Base-by-base conservation (phyloP, 1,140 invertebrate genomes). In the Drosophila arizonae region DNA sequence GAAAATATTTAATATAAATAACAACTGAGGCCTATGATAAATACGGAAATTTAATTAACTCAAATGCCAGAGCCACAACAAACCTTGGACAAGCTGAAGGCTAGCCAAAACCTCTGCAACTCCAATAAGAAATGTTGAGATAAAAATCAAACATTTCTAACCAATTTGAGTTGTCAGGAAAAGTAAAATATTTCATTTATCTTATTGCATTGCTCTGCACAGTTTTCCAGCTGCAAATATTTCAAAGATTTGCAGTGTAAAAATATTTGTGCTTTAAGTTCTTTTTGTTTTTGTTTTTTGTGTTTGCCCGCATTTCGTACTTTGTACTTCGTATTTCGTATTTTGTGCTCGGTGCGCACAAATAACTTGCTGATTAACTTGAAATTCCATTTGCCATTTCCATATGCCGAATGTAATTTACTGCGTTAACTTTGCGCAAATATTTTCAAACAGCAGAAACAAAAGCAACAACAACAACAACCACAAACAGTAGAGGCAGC, bases 301-400 rank as follows among this genome's bases (percentile, higher is more conserved):
- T 30, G 11, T 46, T 15, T 17, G 26, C 41, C 61, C 61, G 61
- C 52, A 71, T 71, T 57, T 15, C 21, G 43, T 11, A 39, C 2
- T 39, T 13, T 0, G 36, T 11, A 11, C 11, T 39, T 33, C 21
- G 36, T 11, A 39, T 39, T 39, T 39, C 3, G 36, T 11, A 11
- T 39, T 13, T 33, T 64, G 50, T 39, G 11, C 13, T 51, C 33
- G 33, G 43, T 15, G 15, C 26, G 15, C 17, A 24, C 41, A 73
- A 68, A 55, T 73, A 72, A 72, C 64, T 73, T 55, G 65, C 71
- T 73, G 71, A 73, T 73, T 73, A 73, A 73, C 57, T 73, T 69
- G 57, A 55, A 73, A 73, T 73, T 69, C 71, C 65, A 43, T 68
- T 68, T 56, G 57, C 57, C 71, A 73, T 73, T 72, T 68, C 55